A percentile compares a stretch with the other conserved stretches of the same genome.
phyloP scores from a whole-genome alignment of 1,140 invertebrate species.

The Lepidurus apus region DNA sequence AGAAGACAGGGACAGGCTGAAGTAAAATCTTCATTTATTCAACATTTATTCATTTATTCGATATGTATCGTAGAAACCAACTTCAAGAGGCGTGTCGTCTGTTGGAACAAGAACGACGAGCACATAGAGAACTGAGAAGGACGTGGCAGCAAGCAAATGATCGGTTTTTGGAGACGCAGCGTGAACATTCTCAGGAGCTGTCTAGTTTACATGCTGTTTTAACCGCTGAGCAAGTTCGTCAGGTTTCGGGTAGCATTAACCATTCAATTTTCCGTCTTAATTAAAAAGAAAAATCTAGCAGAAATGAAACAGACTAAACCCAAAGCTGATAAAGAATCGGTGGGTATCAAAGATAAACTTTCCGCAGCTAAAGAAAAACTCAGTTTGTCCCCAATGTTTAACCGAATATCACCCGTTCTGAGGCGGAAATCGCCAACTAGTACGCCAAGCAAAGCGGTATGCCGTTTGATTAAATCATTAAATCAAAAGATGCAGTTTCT shows the following conservation, averaged over 20 bases:
- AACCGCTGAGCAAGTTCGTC: not conserved
- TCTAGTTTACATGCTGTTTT: not conserved
- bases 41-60: not conserved
- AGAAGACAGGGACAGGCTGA: conserved; percentile 48
- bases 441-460: conserved; percentile 13
- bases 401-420: conserved; percentile 27
- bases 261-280: not conserved
- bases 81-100: conserved; percentile 43
- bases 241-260: not conserved
- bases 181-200: conserved; percentile 48
- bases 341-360: conserved; percentile 11
- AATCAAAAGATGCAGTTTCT: not conserved
- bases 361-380: conserved; percentile 19
- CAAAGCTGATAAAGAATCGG: not conserved
- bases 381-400: conserved; percentile 19
- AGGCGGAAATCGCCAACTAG: conserved; percentile 21
- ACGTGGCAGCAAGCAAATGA: conserved; percentile 54
- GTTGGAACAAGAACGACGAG: conserved; percentile 48
- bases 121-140: conserved; percentile 48
- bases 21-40: conserved; percentile 27
- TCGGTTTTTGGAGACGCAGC: conserved; percentile 52
- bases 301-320: not conserved
- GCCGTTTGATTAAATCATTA: not conserved
- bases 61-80: conserved; percentile 22
- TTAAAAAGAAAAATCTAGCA: not conserved